A percentile compares a stretch with the other conserved stretches of the same genome.
Conservation (phyloP, 2,888 invertebrate species). For the Cyrtodaria siliqua region DNA sequence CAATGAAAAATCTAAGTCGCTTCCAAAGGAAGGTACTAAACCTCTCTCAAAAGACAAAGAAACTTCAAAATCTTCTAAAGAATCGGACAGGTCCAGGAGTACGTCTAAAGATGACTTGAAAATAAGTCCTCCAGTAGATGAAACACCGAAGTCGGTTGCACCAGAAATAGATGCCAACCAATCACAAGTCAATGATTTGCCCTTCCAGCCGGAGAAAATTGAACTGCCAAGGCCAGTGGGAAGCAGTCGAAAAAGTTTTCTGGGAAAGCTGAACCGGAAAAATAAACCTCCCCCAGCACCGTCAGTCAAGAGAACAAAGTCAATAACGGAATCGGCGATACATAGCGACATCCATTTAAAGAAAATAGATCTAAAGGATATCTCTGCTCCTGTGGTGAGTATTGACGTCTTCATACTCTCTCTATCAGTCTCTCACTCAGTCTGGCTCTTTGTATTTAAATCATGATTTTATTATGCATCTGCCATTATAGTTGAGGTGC, state of each 20-base stretch:
- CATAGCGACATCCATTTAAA: conserved; percentile 70
- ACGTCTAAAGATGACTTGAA: conserved; percentile 47
- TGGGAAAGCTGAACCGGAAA: conserved; percentile 78
- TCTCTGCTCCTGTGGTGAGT: conserved; percentile 82
- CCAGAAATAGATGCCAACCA: neutral
- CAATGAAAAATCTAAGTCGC: conserved; percentile 45
- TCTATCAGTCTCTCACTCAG: no score
- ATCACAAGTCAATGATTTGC: conserved; percentile 25
- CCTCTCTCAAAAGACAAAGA: conserved; percentile 36
- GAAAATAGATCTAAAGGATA: conserved; percentile 79
- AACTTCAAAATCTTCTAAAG: conserved; percentile 34
- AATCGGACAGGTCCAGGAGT: conserved; percentile 26
- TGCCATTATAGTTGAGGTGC: no score
- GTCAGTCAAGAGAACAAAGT: conserved; percentile 79
- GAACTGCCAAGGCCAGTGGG: conserved; percentile 76
- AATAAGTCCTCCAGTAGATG: conserved; percentile 33
- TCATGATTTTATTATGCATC: no score
- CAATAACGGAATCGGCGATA: conserved; percentile 75
- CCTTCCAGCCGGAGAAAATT: conserved; percentile 73
- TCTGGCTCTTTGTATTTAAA: no score
- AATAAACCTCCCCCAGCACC: conserved; percentile 73
- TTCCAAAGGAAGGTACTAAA: conserved; percentile 35
- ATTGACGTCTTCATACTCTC: no score
- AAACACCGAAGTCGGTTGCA: conserved; percentile 22
- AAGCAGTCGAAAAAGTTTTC: conserved; percentile 75